phyloP scores from a whole-genome alignment of 1,140 invertebrate genomes.

The Mercenaria mercenaria region DNA sequence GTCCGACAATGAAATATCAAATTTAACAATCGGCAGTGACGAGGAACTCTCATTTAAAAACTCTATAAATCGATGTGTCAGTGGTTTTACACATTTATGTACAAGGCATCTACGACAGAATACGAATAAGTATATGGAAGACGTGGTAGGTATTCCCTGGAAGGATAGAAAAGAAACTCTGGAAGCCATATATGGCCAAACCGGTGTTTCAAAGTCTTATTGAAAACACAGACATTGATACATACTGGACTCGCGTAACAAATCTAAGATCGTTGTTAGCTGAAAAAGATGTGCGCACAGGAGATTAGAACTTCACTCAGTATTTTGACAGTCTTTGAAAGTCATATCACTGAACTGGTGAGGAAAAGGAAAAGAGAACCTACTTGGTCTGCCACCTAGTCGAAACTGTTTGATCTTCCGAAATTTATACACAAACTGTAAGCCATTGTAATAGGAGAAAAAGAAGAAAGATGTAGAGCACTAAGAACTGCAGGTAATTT shows the following conservation, averaged over 20 bases:
- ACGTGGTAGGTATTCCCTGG: neutral
- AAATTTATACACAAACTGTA: too few relatives aligned
- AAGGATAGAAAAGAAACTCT: neutral
- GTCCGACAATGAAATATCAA: neutral
- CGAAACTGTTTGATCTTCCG: conserved; percentile 5
- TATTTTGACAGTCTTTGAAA: too few relatives aligned
- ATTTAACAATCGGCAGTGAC: neutral
- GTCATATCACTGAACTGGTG: neutral
- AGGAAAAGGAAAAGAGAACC: neutral
- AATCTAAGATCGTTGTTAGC: too few relatives aligned
- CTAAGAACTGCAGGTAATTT: too few relatives aligned
- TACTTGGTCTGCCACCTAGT: neutral
- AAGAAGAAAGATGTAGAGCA: too few relatives aligned
- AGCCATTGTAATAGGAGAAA: too few relatives aligned
- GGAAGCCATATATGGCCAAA: neutral
- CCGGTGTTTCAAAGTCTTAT: too few relatives aligned
- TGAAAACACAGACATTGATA: too few relatives aligned
- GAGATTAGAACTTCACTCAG: neutral
- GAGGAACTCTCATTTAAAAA: conserved; percentile 6
- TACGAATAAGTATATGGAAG: neutral
- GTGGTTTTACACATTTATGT: conserved; percentile 6
- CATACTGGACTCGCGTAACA: too few relatives aligned
- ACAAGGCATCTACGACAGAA: neutral
- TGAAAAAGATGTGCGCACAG: too few relatives aligned
- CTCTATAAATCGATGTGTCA: neutral